Conservation (phyloP, 2,113 vertebrate genomes). For the Columbina picui region DNA sequence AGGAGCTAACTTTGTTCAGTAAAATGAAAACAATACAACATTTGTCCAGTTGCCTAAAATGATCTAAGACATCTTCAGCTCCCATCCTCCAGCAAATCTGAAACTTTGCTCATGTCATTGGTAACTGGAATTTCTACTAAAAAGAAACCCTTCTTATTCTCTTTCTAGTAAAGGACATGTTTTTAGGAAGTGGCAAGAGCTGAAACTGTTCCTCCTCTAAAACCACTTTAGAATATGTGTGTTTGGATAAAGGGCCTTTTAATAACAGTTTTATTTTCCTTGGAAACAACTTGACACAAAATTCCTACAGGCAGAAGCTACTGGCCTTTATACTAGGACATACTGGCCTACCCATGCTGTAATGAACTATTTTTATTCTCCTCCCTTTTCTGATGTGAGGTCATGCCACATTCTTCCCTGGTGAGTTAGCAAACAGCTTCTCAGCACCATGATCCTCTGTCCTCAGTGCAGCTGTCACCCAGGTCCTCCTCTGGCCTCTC, state of each 20-base stretch:
- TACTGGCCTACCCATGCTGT: background rate
- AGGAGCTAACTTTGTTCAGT: background rate
- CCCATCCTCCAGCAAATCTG: background rate
- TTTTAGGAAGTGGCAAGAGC: background rate
- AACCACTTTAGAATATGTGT: background rate
- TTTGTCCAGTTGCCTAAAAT: background rate
- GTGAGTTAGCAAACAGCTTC: background rate
- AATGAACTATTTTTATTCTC: slow-evolving; percentile 45
- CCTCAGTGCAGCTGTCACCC: background rate
- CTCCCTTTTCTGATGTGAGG: background rate
- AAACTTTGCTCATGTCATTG: background rate
- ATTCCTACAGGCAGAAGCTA: background rate
- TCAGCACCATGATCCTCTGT: background rate
- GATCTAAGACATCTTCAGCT: background rate
- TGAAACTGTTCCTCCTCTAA: background rate
- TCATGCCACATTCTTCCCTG: background rate
- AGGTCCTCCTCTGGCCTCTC: background rate
- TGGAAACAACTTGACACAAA: background rate
- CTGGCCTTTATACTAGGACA: background rate
- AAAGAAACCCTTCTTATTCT: background rate
- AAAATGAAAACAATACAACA: background rate
- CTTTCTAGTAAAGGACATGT: background rate
- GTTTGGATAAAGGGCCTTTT: background rate
- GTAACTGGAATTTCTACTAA: background rate
- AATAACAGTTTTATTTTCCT: background rate